phyloP scores from a whole-genome alignment of 2,797 vertebrate species.

The Propithecus perrieri region DNA sequence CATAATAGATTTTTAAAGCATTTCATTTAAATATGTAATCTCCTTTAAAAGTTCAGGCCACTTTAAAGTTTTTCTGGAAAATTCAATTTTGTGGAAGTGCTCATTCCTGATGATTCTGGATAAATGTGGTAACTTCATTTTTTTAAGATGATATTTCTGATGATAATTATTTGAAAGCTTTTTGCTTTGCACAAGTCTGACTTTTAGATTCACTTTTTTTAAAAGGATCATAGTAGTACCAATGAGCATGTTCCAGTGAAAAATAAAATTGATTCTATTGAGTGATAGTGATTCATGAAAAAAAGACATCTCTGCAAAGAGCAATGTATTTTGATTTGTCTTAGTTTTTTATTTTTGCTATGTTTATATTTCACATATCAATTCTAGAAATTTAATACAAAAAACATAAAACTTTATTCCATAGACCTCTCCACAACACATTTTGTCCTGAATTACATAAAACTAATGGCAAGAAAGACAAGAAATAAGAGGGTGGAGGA shows the following conservation, averaged over 20 bases:
- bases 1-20: neutral
- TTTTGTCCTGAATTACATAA: neutral
- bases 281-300: neutral
- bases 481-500: neutral
- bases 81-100: neutral
- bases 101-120: neutral
- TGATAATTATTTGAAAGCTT: neutral
- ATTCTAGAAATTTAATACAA: slow-evolving; percentile 6
- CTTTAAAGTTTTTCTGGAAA: slow-evolving; percentile 8
- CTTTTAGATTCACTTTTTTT: slow-evolving; percentile 8
- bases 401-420: slow-evolving; percentile 13
- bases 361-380: neutral
- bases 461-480: slow-evolving; percentile 32
- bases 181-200: neutral
- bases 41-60: neutral
- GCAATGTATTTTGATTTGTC: neutral
- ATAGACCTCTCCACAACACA: neutral
- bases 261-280: neutral
- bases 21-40: neutral
- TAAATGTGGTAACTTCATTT: neutral
- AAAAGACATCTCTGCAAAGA: neutral
- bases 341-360: neutral
- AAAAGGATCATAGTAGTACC: neutral
- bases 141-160: neutral
- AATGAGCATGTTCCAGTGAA: neutral